Conservation (phyloP, 2,113 vertebrate genomes). For the Cairina moschata region DNA sequence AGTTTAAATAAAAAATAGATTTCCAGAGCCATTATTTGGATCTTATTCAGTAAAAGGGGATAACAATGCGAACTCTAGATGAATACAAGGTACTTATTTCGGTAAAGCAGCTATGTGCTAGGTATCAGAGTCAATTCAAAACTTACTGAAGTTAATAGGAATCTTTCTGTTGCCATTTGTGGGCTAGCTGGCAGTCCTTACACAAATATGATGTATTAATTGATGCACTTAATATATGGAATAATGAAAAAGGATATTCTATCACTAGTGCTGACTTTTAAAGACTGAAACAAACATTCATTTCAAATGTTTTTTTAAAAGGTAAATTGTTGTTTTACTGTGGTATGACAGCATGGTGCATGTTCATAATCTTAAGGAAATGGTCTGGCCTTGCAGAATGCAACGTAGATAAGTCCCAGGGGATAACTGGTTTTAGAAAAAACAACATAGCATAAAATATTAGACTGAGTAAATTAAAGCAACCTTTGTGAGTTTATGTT, state of each 20-base stretch:
- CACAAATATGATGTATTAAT: not conserved
- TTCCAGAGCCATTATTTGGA: not conserved
- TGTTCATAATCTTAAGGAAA: not conserved
- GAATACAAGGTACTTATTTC: not conserved
- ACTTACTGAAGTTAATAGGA: not conserved
- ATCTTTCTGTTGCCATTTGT: not conserved
- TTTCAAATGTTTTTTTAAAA: not conserved
- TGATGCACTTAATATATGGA: not conserved
- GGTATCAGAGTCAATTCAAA: not conserved
- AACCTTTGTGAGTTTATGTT: not conserved
- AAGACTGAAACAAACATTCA: too few relatives aligned
- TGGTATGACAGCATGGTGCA: not conserved
- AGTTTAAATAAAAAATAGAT: not conserved
- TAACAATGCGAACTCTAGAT: not conserved
- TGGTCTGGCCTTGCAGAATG: not conserved
- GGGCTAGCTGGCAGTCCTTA: not conserved
- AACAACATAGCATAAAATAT: not conserved
- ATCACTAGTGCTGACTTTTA: not conserved
- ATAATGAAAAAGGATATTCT: not conserved
- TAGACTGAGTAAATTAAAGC: not conserved
- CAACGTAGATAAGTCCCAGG: not conserved
- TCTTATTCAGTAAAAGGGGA: not conserved
- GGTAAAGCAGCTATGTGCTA: not conserved
- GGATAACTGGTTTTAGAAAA: not conserved
- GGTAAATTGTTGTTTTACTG: not conserved